Evolutionary conservation across 2,113 vertebrate genomes (phyloP).

Genomic region (Hassar affinis): DNA sequence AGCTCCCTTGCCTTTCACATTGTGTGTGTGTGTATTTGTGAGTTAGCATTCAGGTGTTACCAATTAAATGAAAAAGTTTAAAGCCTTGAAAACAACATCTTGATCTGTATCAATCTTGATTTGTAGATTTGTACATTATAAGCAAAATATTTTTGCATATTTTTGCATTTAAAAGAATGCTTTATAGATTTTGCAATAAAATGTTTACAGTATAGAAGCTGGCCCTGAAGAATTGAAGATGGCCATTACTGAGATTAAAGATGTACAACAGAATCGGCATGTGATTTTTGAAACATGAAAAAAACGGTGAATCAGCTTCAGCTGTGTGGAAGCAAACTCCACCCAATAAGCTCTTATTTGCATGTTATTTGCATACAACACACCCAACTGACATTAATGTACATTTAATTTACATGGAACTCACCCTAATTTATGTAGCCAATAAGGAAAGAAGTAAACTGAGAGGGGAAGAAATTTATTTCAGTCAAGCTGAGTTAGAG

Average conservation of each 20-base stretch:
- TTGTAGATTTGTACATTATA: background rate
- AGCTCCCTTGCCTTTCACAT: background rate
- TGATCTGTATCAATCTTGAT: background rate
- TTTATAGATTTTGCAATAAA: background rate
- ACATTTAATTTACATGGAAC: background rate
- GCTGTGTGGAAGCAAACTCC: background rate
- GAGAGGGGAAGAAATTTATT: background rate
- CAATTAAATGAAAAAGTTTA: constrained; percentile 6
- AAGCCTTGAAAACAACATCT: background rate
- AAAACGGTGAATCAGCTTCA: background rate
- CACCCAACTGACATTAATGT: too few relatives aligned
- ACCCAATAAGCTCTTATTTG: background rate
- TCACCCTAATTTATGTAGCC: background rate
- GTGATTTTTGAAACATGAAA: background rate
- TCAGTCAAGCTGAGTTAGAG: background rate
- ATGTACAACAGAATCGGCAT: background rate
- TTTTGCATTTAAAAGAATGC: too few relatives aligned
- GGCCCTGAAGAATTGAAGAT: background rate
- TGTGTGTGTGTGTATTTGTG: too few relatives aligned
- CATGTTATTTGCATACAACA: background rate
- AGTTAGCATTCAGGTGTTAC: background rate
- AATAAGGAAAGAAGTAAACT: background rate
- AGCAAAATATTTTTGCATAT: too few relatives aligned
- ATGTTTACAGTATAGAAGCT: background rate
- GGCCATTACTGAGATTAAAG: background rate